Percentiles rank a stretch among this genome's conserved stretches.
Evolutionary conservation across 1,140 invertebrate genomes (phyloP).

Genomic region (Philotrypesis tridentata): DNA sequence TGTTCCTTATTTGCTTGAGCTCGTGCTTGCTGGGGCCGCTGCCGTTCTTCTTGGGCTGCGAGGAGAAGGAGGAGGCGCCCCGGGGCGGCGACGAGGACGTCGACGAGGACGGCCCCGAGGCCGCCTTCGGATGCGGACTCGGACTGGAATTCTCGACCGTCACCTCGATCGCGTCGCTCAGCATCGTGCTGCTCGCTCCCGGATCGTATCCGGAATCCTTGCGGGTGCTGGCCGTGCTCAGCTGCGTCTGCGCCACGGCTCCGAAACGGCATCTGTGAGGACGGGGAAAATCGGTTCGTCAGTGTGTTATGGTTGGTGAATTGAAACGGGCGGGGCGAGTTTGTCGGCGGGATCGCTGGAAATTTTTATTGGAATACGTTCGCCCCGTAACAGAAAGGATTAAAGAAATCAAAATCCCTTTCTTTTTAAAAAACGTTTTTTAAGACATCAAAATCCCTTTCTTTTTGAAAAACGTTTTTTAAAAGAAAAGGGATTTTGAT

Average conservation of each 20-base stretch:
- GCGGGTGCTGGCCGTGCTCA: constrained; percentile 56
- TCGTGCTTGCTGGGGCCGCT: constrained; percentile 65
- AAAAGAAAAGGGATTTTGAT: too few species aligned
- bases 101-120: constrained; percentile 68
- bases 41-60: constrained; percentile 64
- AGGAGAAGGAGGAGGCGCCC: constrained; percentile 26
- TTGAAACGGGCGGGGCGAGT: too few species aligned
- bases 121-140: constrained; percentile 65
- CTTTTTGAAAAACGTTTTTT: too few species aligned
- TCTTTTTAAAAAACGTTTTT: too few species aligned
- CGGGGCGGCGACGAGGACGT: constrained; percentile 62
- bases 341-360: too few species aligned
- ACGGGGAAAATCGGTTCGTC: not conserved
- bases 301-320: too few species aligned
- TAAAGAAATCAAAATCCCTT: too few species aligned
- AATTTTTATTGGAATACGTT: too few species aligned
- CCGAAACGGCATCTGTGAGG: constrained; percentile 66
- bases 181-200: constrained; percentile 61
- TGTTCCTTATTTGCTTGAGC: constrained; percentile 66
- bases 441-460: too few species aligned
- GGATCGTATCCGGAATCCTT: constrained; percentile 63
- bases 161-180: constrained; percentile 64
- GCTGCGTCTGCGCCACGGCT: constrained; percentile 69
- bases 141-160: constrained; percentile 63
- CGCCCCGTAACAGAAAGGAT: too few species aligned